phyloP scores from a whole-genome alignment of 2,113 vertebrate species.

The Oriolus oriolus region DNA sequence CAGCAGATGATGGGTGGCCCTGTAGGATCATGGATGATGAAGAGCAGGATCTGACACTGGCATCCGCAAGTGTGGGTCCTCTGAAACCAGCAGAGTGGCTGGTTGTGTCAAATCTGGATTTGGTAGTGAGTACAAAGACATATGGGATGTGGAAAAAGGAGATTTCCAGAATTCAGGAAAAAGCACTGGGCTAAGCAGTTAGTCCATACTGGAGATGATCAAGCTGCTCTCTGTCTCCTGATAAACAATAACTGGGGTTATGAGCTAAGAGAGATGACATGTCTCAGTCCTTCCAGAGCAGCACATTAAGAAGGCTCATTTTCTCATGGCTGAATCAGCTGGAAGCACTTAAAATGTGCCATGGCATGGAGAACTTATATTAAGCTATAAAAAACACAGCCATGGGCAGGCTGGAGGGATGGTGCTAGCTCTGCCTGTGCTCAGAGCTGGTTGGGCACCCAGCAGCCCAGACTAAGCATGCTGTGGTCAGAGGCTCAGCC shows the following conservation, averaged over 20 bases:
- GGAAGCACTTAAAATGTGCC: neutral
- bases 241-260: neutral
- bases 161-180: neutral
- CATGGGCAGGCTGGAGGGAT: fast-evolving
- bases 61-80: fast-evolving
- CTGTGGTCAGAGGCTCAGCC: neutral
- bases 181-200: neutral
- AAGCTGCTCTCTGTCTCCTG: neutral
- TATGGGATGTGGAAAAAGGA: neutral
- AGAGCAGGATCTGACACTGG: neutral
- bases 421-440: neutral
- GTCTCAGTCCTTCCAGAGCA: neutral
- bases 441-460: neutral
- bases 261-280: neutral
- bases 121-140: neutral
- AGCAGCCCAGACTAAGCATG: neutral
- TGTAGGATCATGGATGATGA: neutral
- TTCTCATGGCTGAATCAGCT: neutral
- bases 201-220: neutral
- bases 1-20: neutral
- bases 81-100: neutral
- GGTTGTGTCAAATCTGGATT: neutral
- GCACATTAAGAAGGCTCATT: neutral
- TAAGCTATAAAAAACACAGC: neutral
- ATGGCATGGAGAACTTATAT: neutral